Conservation (phyloP, 2,888 invertebrate genomes). For the Pseudanteris insignis region DNA sequence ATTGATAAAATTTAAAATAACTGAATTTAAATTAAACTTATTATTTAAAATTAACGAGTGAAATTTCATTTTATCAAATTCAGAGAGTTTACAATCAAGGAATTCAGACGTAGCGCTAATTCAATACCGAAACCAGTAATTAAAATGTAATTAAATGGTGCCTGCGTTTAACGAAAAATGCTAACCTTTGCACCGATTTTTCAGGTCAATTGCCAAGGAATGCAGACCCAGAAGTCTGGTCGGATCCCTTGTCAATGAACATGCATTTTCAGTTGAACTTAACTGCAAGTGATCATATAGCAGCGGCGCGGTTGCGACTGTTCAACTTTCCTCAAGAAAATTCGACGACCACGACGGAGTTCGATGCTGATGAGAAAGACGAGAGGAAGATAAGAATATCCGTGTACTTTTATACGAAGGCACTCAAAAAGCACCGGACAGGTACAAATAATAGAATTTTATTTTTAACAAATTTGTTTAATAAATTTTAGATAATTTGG, state of each 20-base stretch:
- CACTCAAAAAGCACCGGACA: slow-evolving; percentile 68
- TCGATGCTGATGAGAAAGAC: slow-evolving; percentile 62
- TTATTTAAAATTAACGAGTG: no score
- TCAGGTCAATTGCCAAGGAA: slow-evolving; percentile 70
- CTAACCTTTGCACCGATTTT: no score
- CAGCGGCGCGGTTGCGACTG: slow-evolving; percentile 69
- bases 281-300: slow-evolving; percentile 67
- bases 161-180: no score
- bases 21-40: no score
- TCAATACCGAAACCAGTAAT: no score
- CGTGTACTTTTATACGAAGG: slow-evolving; percentile 71
- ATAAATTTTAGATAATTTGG: slow-evolving; percentile 1
- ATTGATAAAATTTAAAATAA: no score
- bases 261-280: slow-evolving; percentile 70
- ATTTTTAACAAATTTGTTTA: slow-evolving; percentile 6
- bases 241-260: slow-evolving; percentile 69
- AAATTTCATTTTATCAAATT: no score
- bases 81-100: no score
- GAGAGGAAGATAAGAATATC: slow-evolving; percentile 71
- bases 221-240: slow-evolving; percentile 70
- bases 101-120: no score
- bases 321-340: slow-evolving; percentile 68
- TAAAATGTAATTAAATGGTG: no score
- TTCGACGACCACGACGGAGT: slow-evolving; percentile 51
- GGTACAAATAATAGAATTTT: slow-evolving; percentile 64